A percentile compares a stretch with the other conserved stretches of the same genome.
Evolutionary conservation across 2,797 vertebrate genomes (phyloP).

Genomic region (Scyliorhinus canicula): DNA sequence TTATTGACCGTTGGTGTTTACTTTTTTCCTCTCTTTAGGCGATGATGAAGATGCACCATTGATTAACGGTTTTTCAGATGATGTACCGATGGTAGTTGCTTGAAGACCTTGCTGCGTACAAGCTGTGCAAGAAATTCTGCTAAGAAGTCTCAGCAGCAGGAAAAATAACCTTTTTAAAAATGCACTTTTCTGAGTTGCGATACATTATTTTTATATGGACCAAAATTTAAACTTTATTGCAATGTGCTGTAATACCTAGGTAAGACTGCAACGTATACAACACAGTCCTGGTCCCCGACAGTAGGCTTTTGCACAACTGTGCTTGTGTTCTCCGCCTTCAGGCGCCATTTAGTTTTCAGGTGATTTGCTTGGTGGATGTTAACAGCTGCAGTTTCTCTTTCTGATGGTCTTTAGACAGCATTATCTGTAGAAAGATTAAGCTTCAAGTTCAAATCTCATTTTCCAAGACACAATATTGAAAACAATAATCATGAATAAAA

Average conservation of each 20-base stretch:
- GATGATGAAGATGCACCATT: conserved; percentile 93
- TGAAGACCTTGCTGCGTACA: conserved; percentile 65
- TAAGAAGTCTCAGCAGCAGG: conserved; percentile 39
- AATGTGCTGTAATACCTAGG: conserved; percentile 58
- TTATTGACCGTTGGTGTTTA: neutral
- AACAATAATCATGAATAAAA: neutral
- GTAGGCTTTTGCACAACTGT: conserved; percentile 57
- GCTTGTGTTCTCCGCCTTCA: conserved; percentile 63
- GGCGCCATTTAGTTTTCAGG: conserved; percentile 45
- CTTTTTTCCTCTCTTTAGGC: conserved; percentile 55
- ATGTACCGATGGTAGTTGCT: conserved; percentile 96
- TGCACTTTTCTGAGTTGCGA: conserved; percentile 72
- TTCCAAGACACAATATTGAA: neutral
- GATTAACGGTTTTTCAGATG: conserved; percentile 97
- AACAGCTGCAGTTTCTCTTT: conserved; percentile 2
- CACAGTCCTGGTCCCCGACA: conserved; percentile 11
- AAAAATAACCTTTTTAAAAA: conserved; percentile 38
- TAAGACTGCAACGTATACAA: neutral
- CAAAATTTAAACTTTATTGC: conserved; percentile 61
- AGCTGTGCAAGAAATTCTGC: conserved; percentile 71
- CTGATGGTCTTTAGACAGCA: conserved; percentile 4
- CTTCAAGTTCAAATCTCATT: neutral
- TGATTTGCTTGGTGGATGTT: conserved; percentile 6
- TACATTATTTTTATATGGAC: conserved; percentile 74
- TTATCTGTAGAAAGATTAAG: neutral